Percentiles rank a stretch among this genome's conserved stretches.
Conservation (phyloP, 2,113 vertebrate species). For the Dryoscopus gambensis region DNA sequence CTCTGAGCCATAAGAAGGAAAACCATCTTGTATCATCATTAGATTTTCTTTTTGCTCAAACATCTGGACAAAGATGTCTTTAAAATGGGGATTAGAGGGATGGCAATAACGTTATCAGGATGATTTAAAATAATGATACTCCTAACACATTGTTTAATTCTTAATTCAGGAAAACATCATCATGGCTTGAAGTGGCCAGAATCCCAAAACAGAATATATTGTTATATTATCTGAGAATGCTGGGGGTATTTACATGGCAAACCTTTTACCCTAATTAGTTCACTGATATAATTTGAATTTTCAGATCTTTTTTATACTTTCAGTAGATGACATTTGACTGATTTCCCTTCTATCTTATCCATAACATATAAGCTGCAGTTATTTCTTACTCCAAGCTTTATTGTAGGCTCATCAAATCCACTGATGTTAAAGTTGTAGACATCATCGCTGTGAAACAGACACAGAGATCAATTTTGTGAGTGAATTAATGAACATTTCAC, state of each 20-base stretch:
- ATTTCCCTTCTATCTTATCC: not conserved
- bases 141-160: not conserved
- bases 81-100: not conserved
- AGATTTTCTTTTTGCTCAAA: not conserved
- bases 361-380: not conserved
- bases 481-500: not conserved
- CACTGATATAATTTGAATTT: not conserved
- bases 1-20: not conserved
- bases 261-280: not conserved
- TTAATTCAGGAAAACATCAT: not conserved
- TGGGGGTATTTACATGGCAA: not conserved
- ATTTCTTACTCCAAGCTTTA: slow-evolving; percentile 78
- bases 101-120: accelerated
- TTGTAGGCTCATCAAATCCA: slow-evolving; percentile 71
- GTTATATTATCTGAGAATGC: not conserved
- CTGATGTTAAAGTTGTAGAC: slow-evolving; percentile 75
- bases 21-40: not conserved
- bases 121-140: not conserved
- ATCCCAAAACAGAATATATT: accelerated
- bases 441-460: slow-evolving; percentile 70
- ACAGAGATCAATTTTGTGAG: not conserved
- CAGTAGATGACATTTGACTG: not conserved
- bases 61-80: not conserved
- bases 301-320: not conserved
- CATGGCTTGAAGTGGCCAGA: not conserved